Base-by-base conservation (phyloP, 2,797 vertebrate species). In the Leptoclinus maculatus region DNA sequence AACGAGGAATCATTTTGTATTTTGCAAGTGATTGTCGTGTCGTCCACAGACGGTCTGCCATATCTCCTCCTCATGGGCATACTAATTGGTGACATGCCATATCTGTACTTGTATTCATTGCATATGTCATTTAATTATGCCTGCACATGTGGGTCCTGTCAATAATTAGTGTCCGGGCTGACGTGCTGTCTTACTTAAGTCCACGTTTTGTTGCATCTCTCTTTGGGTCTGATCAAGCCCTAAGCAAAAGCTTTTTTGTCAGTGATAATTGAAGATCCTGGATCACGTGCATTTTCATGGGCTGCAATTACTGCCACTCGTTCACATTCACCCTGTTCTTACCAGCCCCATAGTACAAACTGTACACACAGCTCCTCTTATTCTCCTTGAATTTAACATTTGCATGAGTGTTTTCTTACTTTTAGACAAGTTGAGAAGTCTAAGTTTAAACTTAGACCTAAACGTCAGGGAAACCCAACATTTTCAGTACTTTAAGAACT, bases 151-250 rank as follows among this genome's bases (percentile, higher is more conserved):
- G n/a, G n/a, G 0, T 41, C 12, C 4, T 32, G 21, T 77, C 19
- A 12, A 51, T 74, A 66, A 84, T 78, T 67, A 63, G 17, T 23
- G 45, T 53, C 71, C 39, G 4, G 1, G 43, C 17, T 39, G 51
- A 62, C 38, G 10, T 23, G 32, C 29, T 27, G 45, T 59, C 12
- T 57, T 63, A 25, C 38, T 25, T 32, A 54, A 36, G 7, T n/a
- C 10, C 4, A 16, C 32, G 13, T 14, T 21, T 68, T 71, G n/a
- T 57, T 60, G 21, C 4, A 12, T 36, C 38, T 39, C 29, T 43
- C 34, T 21, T 47, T 41, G 23, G 66, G 13, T 9, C 23, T 32
- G n/a, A 69, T 69, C 47, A 68, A 29, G 32, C 29, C 38, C n/a
- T 12, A 23, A 72, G 25, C 14, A 5, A 45, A 47, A 64, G 29